These are phyloP conservation scores for Norana najaformis DNA, from an alignment of 2,888 invertebrate genomes.

Conservation along the genomic window DNA sequence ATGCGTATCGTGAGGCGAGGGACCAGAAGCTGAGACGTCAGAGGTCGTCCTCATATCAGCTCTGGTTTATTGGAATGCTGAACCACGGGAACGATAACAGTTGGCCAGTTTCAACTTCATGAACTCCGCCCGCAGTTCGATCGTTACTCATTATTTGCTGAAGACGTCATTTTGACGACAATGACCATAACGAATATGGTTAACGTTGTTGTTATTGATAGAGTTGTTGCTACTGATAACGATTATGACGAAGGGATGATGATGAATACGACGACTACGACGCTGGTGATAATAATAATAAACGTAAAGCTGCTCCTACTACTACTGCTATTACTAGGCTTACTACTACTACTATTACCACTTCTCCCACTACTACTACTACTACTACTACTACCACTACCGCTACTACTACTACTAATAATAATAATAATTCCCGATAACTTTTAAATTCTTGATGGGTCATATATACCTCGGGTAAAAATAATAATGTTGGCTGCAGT, in stretches of 20 bases:
- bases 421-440: too few species aligned
- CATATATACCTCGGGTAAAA: too few species aligned
- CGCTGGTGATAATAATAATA: background rate
- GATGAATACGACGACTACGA: background rate
- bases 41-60: background rate
- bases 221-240: background rate
- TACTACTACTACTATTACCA: too few species aligned
- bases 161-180: background rate
- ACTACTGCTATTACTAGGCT: too few species aligned
- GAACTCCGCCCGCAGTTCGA: background rate
- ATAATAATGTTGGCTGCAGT: too few species aligned
- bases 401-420: too few species aligned
- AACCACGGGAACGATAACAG: background rate
- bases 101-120: constrained; percentile 13
- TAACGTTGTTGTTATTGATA: background rate
- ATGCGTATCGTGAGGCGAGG: background rate
- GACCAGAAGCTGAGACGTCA: background rate
- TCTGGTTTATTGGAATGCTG: background rate
- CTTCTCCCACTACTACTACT: too few species aligned
- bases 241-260: background rate
- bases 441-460: too few species aligned
- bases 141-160: background rate
- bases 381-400: too few species aligned
- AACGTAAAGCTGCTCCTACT: too few species aligned
- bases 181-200: background rate